phyloP scores from a whole-genome alignment of 2,113 vertebrate species.

The Rutilus rutilus region DNA sequence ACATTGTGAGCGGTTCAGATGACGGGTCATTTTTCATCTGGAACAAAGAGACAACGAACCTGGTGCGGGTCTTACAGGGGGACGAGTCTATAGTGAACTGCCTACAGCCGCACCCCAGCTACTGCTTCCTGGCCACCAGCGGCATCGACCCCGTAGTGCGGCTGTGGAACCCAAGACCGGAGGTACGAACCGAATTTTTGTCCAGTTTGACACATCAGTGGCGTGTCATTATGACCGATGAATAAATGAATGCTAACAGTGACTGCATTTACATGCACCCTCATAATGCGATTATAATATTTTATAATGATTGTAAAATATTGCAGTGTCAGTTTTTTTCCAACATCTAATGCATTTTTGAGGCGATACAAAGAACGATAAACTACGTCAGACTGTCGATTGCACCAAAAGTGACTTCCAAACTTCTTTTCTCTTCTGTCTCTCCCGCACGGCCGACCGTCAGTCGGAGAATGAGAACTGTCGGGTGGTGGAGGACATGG shows the following conservation, averaged over 20 bases:
- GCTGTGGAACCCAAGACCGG: slow-evolving; percentile 94
- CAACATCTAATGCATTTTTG: too few species aligned
- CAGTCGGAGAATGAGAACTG: slow-evolving; percentile 90
- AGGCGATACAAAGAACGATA: too few species aligned
- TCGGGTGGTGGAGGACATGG: slow-evolving; percentile 96
- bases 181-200: slow-evolving; percentile 73
- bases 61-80: slow-evolving; percentile 94
- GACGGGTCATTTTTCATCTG: slow-evolving; percentile 99
- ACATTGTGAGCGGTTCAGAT: slow-evolving; percentile 96
- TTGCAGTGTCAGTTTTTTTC: too few species aligned
- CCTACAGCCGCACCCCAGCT: slow-evolving; percentile 95
- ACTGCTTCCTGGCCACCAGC: slow-evolving; percentile 97
- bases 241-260: too few species aligned
- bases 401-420: too few species aligned
- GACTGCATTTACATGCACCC: too few species aligned
- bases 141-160: slow-evolving; percentile 97
- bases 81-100: slow-evolving; percentile 99
- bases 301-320: too few species aligned
- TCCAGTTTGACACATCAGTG: too few species aligned
- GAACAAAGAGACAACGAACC: slow-evolving; percentile 98
- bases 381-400: too few species aligned
- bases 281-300: too few species aligned
- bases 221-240: too few species aligned
- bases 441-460: neutral
- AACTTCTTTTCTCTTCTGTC: neutral